phyloP scores from a whole-genome alignment of 2,888 invertebrate species.

The Anoplius nigerrimus region DNA sequence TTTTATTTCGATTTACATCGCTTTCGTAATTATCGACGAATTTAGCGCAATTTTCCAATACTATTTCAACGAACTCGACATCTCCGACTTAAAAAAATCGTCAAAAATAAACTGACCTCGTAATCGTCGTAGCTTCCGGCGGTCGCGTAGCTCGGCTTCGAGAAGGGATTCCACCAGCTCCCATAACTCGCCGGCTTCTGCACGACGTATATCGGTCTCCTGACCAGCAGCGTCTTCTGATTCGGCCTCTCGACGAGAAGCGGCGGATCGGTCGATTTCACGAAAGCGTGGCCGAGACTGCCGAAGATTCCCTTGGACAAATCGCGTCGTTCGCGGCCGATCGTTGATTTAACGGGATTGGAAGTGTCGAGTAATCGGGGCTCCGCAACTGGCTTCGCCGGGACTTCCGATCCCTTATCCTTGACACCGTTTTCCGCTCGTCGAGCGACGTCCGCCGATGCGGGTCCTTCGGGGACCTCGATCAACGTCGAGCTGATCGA shows the following conservation, averaged over 20 bases:
- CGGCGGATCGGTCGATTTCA: slow-evolving; percentile 28
- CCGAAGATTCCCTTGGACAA: background rate
- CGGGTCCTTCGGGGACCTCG: background rate
- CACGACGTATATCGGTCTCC: slow-evolving; percentile 36
- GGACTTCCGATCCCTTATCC: background rate
- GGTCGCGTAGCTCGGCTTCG: no score
- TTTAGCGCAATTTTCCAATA: no score
- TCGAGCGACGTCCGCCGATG: background rate
- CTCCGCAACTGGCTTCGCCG: slow-evolving; percentile 19
- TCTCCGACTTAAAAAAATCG: no score
- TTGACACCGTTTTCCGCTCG: slow-evolving; percentile 15
- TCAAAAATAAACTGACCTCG: no score
- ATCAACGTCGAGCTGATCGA: background rate
- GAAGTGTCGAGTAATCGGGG: slow-evolving; percentile 32
- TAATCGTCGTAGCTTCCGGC: no score
- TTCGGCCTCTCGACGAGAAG: slow-evolving; percentile 37
- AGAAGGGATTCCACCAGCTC: no score
- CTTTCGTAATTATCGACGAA: no score
- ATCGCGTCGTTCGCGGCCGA: slow-evolving; percentile 11
- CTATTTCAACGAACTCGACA: no score
- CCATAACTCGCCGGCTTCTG: slow-evolving; percentile 20
- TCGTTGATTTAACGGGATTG: slow-evolving; percentile 21
- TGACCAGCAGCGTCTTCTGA: slow-evolving; percentile 31
- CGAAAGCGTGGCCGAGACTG: slow-evolving; percentile 3
- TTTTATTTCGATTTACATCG: no score